phyloP scores from a whole-genome alignment of 2,113 vertebrate genomes.

The Plotosus lineatus region DNA sequence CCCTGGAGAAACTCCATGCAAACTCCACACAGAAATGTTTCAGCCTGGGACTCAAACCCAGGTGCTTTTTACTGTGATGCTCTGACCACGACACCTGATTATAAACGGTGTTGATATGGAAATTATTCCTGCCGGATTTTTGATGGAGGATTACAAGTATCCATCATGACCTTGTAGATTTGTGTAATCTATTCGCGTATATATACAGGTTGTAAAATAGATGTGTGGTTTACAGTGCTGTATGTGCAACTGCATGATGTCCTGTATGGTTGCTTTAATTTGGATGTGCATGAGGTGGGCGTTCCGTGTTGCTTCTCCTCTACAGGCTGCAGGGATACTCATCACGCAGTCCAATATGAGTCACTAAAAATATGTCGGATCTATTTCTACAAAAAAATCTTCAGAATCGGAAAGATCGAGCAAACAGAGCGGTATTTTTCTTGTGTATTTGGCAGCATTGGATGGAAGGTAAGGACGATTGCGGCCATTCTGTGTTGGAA shows the following conservation, averaged over 20 bases:
- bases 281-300: slow-evolving; percentile 7
- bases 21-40: no score
- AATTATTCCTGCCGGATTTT: neutral
- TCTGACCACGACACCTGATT: no score
- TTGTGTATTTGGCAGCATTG: neutral
- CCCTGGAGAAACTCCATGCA: no score
- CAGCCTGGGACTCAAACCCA: no score
- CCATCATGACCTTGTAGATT: neutral
- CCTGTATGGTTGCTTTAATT: slow-evolving; percentile 25
- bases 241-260: neutral
- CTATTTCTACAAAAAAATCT: neutral
- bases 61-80: no score
- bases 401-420: neutral
- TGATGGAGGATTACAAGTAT: neutral
- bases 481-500: neutral
- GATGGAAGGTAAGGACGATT: slow-evolving; percentile 37
- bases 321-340: slow-evolving; percentile 38
- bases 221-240: neutral
- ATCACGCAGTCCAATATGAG: slow-evolving; percentile 30
- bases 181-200: neutral
- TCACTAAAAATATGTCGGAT: slow-evolving; percentile 41
- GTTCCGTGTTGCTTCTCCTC: slow-evolving; percentile 24
- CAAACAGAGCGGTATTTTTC: neutral
- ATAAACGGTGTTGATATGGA: neutral
- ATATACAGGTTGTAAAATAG: neutral